phyloP scores from a whole-genome alignment of 2,113 vertebrate genomes.

The Tringa solitaria region DNA sequence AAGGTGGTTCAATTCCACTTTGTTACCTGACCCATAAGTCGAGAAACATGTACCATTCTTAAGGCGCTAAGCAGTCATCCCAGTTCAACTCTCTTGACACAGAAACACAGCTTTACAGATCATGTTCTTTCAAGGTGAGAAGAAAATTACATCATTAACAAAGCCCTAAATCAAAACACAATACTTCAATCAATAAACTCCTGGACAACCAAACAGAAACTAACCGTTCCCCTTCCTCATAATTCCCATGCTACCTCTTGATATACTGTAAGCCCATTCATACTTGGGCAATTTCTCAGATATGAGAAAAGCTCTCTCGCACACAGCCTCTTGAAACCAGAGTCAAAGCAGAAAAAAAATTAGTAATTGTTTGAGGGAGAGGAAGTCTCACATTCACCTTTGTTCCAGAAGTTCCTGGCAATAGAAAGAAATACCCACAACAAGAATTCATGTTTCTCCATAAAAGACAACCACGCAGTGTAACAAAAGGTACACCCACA shows the following conservation, averaged over 20 bases:
- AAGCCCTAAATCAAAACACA: not conserved
- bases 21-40: not conserved
- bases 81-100: not conserved
- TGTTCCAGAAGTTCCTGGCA: conserved; percentile 36
- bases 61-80: not conserved
- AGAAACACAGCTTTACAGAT: not conserved
- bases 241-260: not conserved
- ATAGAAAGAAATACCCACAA: not conserved
- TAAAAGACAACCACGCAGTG: not conserved
- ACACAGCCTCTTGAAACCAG: not conserved
- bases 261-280: not conserved
- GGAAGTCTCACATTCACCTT: conserved; percentile 31
- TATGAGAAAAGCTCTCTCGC: not conserved
- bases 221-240: not conserved
- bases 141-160: not conserved
- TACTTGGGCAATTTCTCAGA: not conserved
- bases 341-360: not conserved
- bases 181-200: not conserved
- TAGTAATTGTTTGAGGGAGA: conserved; percentile 3
- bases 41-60: not conserved
- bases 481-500: not conserved
- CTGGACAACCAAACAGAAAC: not conserved
- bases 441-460: not conserved
- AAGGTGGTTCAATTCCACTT: not conserved
- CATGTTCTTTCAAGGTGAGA: not conserved